Conservation (phyloP, 2,888 invertebrate genomes). For the Falcaria lacertinaria region DNA sequence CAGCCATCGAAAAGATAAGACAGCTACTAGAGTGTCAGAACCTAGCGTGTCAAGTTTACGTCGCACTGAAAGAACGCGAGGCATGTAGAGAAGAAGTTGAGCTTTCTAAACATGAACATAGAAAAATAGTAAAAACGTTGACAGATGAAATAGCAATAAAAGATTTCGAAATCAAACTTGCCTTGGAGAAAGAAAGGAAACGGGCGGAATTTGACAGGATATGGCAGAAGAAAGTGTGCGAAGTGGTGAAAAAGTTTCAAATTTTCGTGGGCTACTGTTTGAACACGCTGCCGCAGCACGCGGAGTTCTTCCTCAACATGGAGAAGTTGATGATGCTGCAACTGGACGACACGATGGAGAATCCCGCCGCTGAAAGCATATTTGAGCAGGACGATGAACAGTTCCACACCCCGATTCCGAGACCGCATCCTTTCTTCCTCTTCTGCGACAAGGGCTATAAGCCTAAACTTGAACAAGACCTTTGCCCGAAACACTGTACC, state of each 20-base stretch:
- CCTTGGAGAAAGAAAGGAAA: conserved; percentile 42
- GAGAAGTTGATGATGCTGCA: conserved; percentile 67
- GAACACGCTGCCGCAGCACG: conserved; percentile 56
- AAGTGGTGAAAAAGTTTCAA: conserved; percentile 63
- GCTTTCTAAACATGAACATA: conserved; percentile 36
- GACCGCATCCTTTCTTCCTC: conserved; percentile 55
- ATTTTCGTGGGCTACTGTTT: conserved; percentile 57
- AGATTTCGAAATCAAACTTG: conserved; percentile 46
- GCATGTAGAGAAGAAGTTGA: conserved; percentile 46
- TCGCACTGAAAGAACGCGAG: conserved; percentile 63
- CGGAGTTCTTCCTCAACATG: conserved; percentile 66
- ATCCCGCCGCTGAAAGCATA: conserved; percentile 49
- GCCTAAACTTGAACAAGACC: conserved; percentile 37
- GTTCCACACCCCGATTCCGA: conserved; percentile 41
- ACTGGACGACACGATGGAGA: conserved; percentile 44
- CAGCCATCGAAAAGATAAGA: conserved; percentile 53
- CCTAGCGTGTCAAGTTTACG: conserved; percentile 66
- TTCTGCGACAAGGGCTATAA: conserved; percentile 55
- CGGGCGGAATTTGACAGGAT: conserved; percentile 37
- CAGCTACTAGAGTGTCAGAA: conserved; percentile 55
- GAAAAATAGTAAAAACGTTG: conserved; percentile 45
- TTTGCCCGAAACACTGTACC: conserved; percentile 53
- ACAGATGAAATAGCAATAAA: conserved; percentile 38
- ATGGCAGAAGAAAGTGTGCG: conserved; percentile 63
- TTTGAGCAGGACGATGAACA: conserved; percentile 36